Evolutionary conservation across 2,113 vertebrate species (phyloP).

Genomic region (Chaetodon trifascialis): DNA sequence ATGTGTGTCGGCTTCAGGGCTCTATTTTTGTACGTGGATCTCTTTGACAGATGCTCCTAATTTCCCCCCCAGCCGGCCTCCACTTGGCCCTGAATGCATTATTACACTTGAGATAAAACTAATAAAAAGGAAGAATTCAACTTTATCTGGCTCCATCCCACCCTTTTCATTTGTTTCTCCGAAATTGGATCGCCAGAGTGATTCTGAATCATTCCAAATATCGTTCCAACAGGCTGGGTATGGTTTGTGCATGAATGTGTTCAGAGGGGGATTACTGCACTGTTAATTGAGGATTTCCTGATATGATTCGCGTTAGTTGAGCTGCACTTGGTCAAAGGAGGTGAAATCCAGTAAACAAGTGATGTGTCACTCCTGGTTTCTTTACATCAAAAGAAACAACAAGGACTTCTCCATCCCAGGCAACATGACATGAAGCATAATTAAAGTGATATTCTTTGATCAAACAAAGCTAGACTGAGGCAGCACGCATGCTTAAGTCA

Average conservation of each 20-base stretch:
- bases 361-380: not conserved
- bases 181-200: constrained; percentile 15
- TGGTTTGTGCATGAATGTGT: not conserved
- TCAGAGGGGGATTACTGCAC: not conserved
- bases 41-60: constrained; percentile 52
- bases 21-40: constrained; percentile 30
- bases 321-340: not conserved
- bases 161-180: constrained; percentile 17
- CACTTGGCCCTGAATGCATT: constrained; percentile 49
- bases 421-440: constrained; percentile 17
- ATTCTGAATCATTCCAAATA: not conserved
- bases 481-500: constrained; percentile 1
- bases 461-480: constrained; percentile 21
- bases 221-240: not conserved
- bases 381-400: constrained; percentile 37
- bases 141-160: constrained; percentile 25
- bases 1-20: constrained; percentile 35
- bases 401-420: not conserved
- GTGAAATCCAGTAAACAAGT: constrained; percentile 1
- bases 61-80: constrained; percentile 15
- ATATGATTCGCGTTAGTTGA: not conserved
- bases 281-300: not conserved
- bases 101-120: constrained; percentile 64
- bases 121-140: constrained; percentile 51
- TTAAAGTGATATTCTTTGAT: constrained; percentile 39